Conservation (phyloP, 1,140 invertebrate genomes). For the Coenobita brevimanus region DNA sequence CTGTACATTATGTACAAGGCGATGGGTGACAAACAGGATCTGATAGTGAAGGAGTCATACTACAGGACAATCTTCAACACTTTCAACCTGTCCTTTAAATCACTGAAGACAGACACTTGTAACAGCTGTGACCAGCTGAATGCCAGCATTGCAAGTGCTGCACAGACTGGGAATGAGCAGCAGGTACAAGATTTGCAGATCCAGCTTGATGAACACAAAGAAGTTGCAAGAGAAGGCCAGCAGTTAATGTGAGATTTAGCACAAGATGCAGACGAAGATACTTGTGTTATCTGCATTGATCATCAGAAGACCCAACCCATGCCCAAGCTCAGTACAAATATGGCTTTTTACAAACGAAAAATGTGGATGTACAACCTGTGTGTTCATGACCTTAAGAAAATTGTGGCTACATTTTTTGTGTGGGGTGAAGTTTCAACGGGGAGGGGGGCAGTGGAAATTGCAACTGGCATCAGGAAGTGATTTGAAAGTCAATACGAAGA, state of each 20-base stretch:
- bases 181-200: background rate
- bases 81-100: background rate
- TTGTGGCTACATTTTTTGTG: no score
- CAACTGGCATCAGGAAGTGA: no score
- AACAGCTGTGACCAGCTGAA: background rate
- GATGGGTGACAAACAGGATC: background rate
- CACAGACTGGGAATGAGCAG: background rate
- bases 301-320: background rate
- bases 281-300: background rate
- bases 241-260: background rate
- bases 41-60: background rate
- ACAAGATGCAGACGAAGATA: background rate
- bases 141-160: background rate
- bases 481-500: background rate
- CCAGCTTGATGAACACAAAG: background rate
- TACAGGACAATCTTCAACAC: background rate
- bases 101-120: conserved; percentile 12
- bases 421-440: no score
- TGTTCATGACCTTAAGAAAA: no score
- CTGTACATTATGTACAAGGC: conserved; percentile 9
- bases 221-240: background rate
- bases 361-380: no score
- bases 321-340: no score
- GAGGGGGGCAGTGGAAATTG: no score
- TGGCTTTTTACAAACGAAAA: no score